These are phyloP conservation scores for Sericinus montela DNA, from an alignment of 2,888 invertebrate species.

Conservation along the genomic window DNA sequence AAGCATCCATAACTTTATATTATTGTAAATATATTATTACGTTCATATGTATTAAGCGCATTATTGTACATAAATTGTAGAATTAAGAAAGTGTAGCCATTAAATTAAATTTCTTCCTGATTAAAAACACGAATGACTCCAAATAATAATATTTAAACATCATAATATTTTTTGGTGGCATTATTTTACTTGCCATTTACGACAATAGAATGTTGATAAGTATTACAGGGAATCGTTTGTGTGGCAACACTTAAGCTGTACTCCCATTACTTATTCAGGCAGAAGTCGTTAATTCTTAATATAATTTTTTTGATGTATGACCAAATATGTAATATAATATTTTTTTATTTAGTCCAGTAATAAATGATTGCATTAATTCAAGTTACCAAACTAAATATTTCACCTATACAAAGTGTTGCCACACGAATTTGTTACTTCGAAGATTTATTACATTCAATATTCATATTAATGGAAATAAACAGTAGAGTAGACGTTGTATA, in stretches of 20 bases:
- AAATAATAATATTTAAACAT: background rate
- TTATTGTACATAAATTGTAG: conserved; percentile 30
- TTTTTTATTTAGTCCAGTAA: too few species aligned
- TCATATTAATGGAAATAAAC: conserved; percentile 6
- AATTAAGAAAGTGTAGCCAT: conserved; percentile 30
- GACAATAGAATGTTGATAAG: conserved; percentile 4
- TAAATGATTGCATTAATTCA: too few species aligned
- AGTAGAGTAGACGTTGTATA: background rate
- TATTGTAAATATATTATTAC: conserved; percentile 55
- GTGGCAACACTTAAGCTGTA: conserved; percentile 10
- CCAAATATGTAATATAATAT: too few species aligned
- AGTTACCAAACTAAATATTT: too few species aligned
- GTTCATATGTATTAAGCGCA: conserved; percentile 23
- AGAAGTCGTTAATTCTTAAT: too few species aligned
- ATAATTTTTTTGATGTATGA: too few species aligned
- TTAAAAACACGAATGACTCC: background rate
- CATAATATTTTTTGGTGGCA: background rate
- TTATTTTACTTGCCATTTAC: conserved; percentile 19
- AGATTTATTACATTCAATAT: conserved; percentile 1
- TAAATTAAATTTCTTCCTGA: conserved; percentile 22
- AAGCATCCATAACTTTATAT: conserved; percentile 71
- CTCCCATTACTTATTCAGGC: too few species aligned
- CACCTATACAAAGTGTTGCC: background rate
- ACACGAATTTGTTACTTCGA: background rate
- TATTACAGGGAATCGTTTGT: conserved; percentile 1